Evolutionary conservation across 2,113 vertebrate genomes (phyloP).

Genomic region (Dromiciops gliroides): DNA sequence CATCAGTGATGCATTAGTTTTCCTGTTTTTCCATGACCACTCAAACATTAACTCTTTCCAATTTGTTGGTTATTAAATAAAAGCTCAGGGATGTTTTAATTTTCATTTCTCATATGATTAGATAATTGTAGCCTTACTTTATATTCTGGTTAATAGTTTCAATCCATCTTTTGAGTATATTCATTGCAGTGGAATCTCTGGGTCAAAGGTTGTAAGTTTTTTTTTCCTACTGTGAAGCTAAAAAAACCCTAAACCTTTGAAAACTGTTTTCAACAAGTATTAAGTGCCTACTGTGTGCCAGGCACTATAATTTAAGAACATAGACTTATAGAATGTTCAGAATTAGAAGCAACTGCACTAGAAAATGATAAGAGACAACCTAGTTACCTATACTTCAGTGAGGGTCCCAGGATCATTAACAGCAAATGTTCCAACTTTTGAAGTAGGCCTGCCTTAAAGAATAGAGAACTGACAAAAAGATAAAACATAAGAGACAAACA

Average conservation of each 20-base stretch:
- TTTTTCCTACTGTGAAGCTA: background rate
- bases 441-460: too few species aligned
- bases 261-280: background rate
- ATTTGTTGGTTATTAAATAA: background rate
- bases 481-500: too few species aligned
- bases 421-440: too few species aligned
- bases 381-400: too few species aligned
- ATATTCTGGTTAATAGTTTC: background rate
- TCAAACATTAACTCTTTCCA: background rate
- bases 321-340: background rate
- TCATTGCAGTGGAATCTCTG: background rate
- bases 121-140: background rate
- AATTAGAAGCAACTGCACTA: background rate
- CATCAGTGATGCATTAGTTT: background rate
- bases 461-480: too few species aligned
- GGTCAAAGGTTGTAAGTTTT: background rate
- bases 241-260: background rate
- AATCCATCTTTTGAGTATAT: background rate
- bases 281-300: background rate
- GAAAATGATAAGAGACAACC: too few species aligned
- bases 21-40: background rate
- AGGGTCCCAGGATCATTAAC: too few species aligned
- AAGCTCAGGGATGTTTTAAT: background rate
- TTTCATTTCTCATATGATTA: background rate
- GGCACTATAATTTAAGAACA: background rate